A percentile compares a stretch with the other conserved stretches of the same genome.
phyloP scores from a whole-genome alignment of 2,113 vertebrate genomes.

The Hippolais icterina region DNA sequence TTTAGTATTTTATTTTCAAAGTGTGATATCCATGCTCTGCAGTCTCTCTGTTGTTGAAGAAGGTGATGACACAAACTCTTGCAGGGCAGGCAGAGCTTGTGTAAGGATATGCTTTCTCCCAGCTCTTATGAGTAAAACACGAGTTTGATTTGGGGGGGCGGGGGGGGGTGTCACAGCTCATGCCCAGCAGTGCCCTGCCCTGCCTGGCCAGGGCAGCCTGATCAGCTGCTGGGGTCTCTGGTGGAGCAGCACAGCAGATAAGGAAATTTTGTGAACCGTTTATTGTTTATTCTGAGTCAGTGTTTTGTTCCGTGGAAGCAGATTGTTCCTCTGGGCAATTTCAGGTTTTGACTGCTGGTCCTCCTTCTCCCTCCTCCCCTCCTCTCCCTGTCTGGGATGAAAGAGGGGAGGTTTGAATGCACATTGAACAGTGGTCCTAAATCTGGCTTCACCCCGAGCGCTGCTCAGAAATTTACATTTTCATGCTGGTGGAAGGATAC shows the following conservation, averaged over 20 bases:
- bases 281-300: neutral
- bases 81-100: neutral
- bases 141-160: neutral
- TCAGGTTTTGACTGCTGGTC: neutral
- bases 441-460: neutral
- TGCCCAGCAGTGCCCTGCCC: neutral
- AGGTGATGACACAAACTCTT: neutral
- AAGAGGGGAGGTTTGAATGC: slow-evolving; percentile 13
- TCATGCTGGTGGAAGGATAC: neutral
- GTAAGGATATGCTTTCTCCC: neutral
- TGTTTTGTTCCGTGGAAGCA: neutral
- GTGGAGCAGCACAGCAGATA: neutral
- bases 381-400: neutral
- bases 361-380: neutral
- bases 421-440: slow-evolving; percentile 18
- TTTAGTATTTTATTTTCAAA: neutral
- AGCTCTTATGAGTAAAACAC: fast-evolving
- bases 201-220: neutral
- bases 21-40: neutral
- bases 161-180: neutral
- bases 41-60: neutral
- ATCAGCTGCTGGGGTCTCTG: neutral
- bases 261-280: neutral
- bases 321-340: neutral
- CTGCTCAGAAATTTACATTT: slow-evolving; percentile 5